Percentiles rank a stretch among this genome's conserved stretches.
Evolutionary conservation across 1,140 invertebrate species (phyloP).

Genomic region (Chionoecetes opilio): DNA sequence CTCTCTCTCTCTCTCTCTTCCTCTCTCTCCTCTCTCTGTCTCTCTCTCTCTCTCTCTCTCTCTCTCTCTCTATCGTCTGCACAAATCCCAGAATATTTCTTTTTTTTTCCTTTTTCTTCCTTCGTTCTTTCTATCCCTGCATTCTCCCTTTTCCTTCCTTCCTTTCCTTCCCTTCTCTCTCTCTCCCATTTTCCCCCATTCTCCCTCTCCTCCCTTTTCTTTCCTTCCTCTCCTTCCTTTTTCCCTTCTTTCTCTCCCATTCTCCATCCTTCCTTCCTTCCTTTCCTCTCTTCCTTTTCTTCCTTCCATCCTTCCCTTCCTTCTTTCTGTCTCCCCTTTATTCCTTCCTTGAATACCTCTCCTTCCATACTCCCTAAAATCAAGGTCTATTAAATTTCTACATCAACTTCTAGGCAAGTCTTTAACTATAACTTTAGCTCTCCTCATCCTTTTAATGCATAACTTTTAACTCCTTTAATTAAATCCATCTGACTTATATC

Average conservation of each 20-base stretch:
- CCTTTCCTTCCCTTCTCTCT: background rate
- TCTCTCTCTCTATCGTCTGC: background rate
- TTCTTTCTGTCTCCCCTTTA: too few species aligned
- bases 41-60: background rate
- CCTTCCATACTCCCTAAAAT: too few species aligned
- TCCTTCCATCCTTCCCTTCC: too few species aligned
- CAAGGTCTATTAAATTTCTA: too few species aligned
- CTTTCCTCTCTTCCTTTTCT: background rate
- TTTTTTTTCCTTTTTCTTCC: too few species aligned
- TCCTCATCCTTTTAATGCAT: too few species aligned
- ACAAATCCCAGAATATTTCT: too few species aligned
- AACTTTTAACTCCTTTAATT: too few species aligned
- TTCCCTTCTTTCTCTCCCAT: background rate
- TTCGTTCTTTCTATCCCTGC: background rate
- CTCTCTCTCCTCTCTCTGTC: background rate
- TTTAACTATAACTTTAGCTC: too few species aligned
- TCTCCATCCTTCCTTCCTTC: slow-evolving; percentile 15
- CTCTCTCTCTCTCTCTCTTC: slow-evolving; percentile 33
- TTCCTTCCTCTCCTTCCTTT: background rate
- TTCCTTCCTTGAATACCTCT: too few species aligned
- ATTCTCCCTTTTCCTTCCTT: slow-evolving; percentile 28
- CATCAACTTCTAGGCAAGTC: too few species aligned
- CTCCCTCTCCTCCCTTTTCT: background rate
- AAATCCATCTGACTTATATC: too few species aligned
- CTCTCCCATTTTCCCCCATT: background rate